Base-by-base conservation (phyloP, 2,113 vertebrate genomes). In the Harpagus bidentatus region DNA sequence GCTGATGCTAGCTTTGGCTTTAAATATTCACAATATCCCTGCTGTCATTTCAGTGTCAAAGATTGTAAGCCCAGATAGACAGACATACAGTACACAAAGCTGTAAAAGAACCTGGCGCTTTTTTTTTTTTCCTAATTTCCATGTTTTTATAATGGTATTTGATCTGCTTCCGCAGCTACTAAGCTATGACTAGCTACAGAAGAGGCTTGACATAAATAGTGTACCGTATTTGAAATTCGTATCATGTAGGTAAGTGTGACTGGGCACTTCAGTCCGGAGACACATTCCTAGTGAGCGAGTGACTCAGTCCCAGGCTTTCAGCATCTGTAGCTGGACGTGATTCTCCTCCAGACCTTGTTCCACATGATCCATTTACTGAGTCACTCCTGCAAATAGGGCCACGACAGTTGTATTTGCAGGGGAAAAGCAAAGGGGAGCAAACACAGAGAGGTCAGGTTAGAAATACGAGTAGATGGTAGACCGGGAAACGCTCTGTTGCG, bases 341-440 rank as follows among this genome's bases (percentile, higher is more conserved):
- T 59, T 36, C 52, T 56, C 28, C 78, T 87, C 83, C 77, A 94
- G 58, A 74, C 31, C 34, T 29, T 21, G 74, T 3, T 36, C 69
- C 72, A 34, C 34, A 2, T 1, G 11, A 42, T 17, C 58, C 63
- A 6, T 56, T 72, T 14, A 7, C 40, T 6, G 40, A 92, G 62
- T 32, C 52, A 10, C 53, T 62, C n/a, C 63, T 38, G 40, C 53
- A 65, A 62, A 11, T 1, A 28, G 85, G 50, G 36, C 50, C 11
- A 13, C 0, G 10, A 3, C 22, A 7, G 52, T 1, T 23, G n/a
- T 5, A 4, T 2, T 14, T 6, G 7, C 23, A 50, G 62, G 26
- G 62, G 71, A 29, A 52, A n/a, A 78, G 45, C 50, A 59, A 40
- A 73, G 53, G 16, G 38, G 10, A 65, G 66, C 5, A 26, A 59